These are phyloP conservation scores for Catostomus latipinnis DNA, from an alignment of 2,797 vertebrate species.

Conservation along the genomic window DNA sequence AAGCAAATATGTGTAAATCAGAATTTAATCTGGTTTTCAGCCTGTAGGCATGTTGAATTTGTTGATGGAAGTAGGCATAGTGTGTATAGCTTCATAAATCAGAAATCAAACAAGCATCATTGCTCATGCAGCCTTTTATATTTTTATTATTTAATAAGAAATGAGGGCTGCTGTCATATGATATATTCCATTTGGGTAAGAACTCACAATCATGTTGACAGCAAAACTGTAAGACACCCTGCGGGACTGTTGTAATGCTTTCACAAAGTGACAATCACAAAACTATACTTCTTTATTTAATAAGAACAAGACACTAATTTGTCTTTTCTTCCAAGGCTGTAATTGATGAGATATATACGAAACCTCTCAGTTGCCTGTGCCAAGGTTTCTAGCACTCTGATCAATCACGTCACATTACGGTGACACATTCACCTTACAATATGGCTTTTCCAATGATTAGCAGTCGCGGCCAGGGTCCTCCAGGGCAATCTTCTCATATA, in stretches of 20 bases:
- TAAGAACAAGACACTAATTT: not conserved
- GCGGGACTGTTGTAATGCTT: not conserved
- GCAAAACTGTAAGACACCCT: not conserved
- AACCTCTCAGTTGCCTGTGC: not conserved
- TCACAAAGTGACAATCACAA: slow-evolving; percentile 20
- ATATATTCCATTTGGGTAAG: not conserved
- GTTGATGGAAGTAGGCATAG: slow-evolving; percentile 25
- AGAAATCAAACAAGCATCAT: slow-evolving; percentile 13
- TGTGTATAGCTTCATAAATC: slow-evolving; percentile 27
- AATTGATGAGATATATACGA: not conserved
- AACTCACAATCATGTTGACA: slow-evolving; percentile 8
- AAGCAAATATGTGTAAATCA: slow-evolving; percentile 6
- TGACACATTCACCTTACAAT: slow-evolving; percentile 60
- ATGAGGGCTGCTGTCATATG: not conserved
- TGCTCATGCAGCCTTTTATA: not conserved
- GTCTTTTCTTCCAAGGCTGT: not conserved
- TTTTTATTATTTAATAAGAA: slow-evolving; percentile 4
- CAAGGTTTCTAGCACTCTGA: slow-evolving; percentile 9
- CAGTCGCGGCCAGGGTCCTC: slow-evolving; percentile 49
- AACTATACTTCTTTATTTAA: not conserved
- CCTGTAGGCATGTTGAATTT: not conserved
- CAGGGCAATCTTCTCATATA: slow-evolving; percentile 60
- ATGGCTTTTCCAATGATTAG: slow-evolving; percentile 52
- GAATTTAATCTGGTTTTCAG: slow-evolving; percentile 12
- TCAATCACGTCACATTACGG: slow-evolving; percentile 26